Evolutionary conservation across 2,888 invertebrate genomes (phyloP).

Genomic region (Phalangium opilio): DNA sequence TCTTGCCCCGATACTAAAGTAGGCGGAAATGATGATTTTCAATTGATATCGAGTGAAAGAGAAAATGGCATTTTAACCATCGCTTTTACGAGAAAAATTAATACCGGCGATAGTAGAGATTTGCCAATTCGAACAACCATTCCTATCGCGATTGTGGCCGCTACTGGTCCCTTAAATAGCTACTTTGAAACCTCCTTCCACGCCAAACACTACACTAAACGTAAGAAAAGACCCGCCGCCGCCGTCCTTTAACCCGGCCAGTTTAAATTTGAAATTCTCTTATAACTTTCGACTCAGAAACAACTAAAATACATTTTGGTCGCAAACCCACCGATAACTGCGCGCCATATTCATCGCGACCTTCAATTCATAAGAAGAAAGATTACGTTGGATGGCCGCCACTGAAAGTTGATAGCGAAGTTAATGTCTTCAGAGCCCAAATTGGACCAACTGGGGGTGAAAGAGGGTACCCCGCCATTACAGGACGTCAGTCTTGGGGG

Average conservation of each 20-base stretch:
- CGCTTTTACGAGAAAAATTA: slow-evolving; percentile 45
- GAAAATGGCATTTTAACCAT: slow-evolving; percentile 65
- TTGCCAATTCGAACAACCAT: slow-evolving; percentile 12
- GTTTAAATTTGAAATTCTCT: neutral
- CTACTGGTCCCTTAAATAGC: slow-evolving; percentile 66
- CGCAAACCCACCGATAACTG: slow-evolving; percentile 17
- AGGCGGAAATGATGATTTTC: slow-evolving; percentile 61
- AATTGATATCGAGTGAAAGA: slow-evolving; percentile 55
- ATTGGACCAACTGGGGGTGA: slow-evolving; percentile 85
- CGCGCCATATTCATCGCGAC: slow-evolving; percentile 2
- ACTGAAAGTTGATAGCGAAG: slow-evolving; percentile 29
- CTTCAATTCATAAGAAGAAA: neutral
- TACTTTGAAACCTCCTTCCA: slow-evolving; percentile 71
- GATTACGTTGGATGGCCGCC: slow-evolving; percentile 10
- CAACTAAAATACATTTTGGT: slow-evolving; percentile 18
- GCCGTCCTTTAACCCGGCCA: too few relatives aligned
- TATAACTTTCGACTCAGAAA: slow-evolving; percentile 4
- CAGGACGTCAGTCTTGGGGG: slow-evolving; percentile 47
- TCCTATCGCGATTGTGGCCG: slow-evolving; percentile 55
- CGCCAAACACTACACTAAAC: slow-evolving; percentile 51
- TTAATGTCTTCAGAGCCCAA: slow-evolving; percentile 56
- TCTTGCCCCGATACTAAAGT: slow-evolving; percentile 72
- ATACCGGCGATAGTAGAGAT: slow-evolving; percentile 15
- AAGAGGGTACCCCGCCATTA: slow-evolving; percentile 69
- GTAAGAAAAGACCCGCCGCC: too few relatives aligned